Evolutionary conservation across 2,888 invertebrate species (phyloP).

Genomic region (Nasonovia ribisnigri): DNA sequence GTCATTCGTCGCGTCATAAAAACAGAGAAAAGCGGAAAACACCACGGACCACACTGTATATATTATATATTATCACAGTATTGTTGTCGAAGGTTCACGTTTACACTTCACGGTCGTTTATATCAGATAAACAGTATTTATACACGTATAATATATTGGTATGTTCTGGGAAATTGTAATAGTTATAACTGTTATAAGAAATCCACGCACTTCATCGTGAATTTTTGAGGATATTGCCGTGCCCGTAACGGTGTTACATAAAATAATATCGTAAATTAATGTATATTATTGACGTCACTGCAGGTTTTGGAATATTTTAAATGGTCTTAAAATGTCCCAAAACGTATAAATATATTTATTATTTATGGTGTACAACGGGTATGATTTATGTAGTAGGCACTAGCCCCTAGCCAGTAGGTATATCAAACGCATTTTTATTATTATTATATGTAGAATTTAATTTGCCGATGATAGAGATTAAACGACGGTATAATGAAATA

Average conservation of each 20-base stretch:
- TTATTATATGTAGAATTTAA: not conserved
- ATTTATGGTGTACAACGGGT: not conserved
- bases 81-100: not conserved
- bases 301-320: not conserved
- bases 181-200: not conserved
- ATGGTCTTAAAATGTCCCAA: not conserved
- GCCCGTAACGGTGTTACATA: not conserved
- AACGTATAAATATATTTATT: not conserved
- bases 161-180: not conserved
- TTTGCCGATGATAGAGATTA: not conserved
- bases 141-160: not conserved
- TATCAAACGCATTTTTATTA: not conserved
- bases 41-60: not conserved
- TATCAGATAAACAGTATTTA: not conserved
- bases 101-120: not conserved
- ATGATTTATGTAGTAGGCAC: not conserved
- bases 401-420: no score
- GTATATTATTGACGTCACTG: not conserved
- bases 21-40: not conserved
- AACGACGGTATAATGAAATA: not conserved
- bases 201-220: not conserved
- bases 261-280: not conserved
- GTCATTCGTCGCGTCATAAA: not conserved
- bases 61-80: conserved; percentile 1
- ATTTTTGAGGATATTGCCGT: not conserved